phyloP scores from a whole-genome alignment of 2,888 invertebrate species.

The Scaptomyza parva region DNA sequence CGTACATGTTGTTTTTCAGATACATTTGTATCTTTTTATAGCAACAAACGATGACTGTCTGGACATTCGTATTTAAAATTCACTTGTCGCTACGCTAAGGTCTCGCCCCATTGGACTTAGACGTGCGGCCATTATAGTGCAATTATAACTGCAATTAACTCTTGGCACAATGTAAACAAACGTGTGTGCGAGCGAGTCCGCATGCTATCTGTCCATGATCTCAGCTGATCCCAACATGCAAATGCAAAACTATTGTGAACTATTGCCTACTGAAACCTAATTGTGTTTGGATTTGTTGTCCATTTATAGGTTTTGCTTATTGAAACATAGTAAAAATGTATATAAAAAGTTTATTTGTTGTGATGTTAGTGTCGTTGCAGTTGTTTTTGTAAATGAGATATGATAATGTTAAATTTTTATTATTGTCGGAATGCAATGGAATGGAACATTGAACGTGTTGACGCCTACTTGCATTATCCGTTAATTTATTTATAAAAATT shows the following conservation, averaged over 20 bases:
- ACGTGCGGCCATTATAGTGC: conserved; percentile 8
- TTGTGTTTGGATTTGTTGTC: not conserved
- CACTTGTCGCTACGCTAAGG: conserved; percentile 35
- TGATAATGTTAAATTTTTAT: conserved; percentile 12
- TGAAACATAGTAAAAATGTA: no score
- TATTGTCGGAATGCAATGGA: conserved; percentile 1
- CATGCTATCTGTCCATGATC: not conserved
- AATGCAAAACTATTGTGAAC: conserved; percentile 3
- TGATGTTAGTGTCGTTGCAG: no score
- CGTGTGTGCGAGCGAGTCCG: not conserved
- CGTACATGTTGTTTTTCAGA: conserved; percentile 24
- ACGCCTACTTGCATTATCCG: conserved; percentile 34
- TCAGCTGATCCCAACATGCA: conserved; percentile 2
- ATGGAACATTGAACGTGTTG: not conserved
- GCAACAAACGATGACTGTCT: conserved; percentile 22
- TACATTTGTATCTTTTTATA: conserved; percentile 51
- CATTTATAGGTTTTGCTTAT: no score
- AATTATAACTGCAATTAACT: conserved; percentile 13
- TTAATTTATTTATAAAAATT: conserved; percentile 76
- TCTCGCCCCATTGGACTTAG: conserved; percentile 34
- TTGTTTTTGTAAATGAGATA: not conserved
- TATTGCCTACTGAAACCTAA: not conserved
- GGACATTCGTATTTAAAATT: conserved; percentile 39
- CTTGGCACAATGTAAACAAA: conserved; percentile 5
- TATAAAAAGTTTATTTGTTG: no score